Evolutionary conservation across 2,797 vertebrate species (phyloP).

Genomic region (Lycodopsis pacificus): DNA sequence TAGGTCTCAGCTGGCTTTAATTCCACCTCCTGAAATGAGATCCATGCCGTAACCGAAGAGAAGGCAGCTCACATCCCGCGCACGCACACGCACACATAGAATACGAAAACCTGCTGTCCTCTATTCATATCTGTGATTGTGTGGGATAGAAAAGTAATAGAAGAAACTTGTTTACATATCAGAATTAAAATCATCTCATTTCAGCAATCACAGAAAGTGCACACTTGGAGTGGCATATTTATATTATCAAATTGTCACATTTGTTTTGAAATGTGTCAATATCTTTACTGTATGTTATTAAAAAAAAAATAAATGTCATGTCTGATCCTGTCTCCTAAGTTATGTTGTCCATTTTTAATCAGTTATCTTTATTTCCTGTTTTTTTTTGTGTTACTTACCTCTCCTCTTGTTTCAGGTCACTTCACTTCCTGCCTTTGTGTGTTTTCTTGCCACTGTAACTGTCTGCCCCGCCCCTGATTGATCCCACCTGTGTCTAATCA

Average conservation of each 20-base stretch:
- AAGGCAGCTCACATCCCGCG: slow-evolving; percentile 43
- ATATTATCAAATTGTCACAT: neutral
- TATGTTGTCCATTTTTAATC: no score
- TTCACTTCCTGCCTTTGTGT: neutral
- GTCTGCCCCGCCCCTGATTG: no score
- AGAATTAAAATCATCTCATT: neutral
- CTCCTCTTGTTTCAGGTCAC: neutral
- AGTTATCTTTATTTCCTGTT: no score
- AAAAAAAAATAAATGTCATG: neutral
- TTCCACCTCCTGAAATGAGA: slow-evolving; percentile 76
- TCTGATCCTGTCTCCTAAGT: no score
- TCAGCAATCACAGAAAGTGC: neutral
- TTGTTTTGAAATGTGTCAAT: neutral
- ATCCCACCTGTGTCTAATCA: no score
- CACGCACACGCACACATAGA: slow-evolving; percentile 23
- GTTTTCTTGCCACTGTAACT: no score
- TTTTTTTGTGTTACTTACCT: neutral
- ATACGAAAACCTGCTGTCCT: slow-evolving; percentile 13
- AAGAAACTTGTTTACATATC: neutral
- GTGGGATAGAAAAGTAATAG: neutral
- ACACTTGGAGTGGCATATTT: neutral
- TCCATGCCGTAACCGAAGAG: slow-evolving; percentile 62
- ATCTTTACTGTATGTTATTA: neutral
- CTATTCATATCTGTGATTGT: slow-evolving; percentile 10
- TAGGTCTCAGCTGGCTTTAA: slow-evolving; percentile 78